Conservation (phyloP, 1,140 invertebrate species). For the Drosophila ironensis region DNA sequence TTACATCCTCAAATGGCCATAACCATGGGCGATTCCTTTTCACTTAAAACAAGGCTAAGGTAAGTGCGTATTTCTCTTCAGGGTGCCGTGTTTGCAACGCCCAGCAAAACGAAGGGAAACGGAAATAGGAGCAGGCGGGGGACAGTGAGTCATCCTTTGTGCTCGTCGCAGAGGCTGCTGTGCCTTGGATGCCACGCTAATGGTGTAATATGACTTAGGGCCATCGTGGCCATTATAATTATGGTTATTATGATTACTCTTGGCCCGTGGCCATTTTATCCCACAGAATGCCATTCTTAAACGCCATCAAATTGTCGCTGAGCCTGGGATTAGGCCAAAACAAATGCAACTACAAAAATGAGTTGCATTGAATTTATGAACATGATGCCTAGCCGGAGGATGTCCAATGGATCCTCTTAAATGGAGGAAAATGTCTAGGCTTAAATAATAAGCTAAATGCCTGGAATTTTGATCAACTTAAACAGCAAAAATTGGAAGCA, state of each 20-base stretch:
- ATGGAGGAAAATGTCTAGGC: no score
- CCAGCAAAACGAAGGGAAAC: conserved; percentile 12
- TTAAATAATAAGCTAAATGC: no score
- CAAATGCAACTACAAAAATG: conserved; percentile 7
- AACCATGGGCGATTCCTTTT: conserved; percentile 61
- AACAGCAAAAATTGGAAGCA: neutral
- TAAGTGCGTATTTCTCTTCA: conserved; percentile 23
- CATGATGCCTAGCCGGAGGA: no score
- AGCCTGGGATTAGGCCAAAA: conserved; percentile 14
- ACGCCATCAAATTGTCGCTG: conserved; percentile 28
- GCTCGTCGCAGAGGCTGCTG: conserved; percentile 74
- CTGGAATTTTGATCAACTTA: no score
- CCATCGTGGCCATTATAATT: conserved; percentile 48
- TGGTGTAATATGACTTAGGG: conserved; percentile 67
- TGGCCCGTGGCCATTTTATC: conserved; percentile 20
- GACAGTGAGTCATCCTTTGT: conserved; percentile 30
- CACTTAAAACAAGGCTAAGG: conserved; percentile 21
- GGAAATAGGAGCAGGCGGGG: neutral
- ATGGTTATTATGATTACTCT: conserved; percentile 52
- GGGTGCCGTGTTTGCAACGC: conserved; percentile 37
- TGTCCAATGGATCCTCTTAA: no score
- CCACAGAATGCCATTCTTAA: conserved; percentile 17
- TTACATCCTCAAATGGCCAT: conserved; percentile 58
- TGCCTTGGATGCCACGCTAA: conserved; percentile 42
- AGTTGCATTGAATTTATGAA: conserved; percentile 6